phyloP scores from a whole-genome alignment of 2,113 vertebrate species.

The Alectura lathami region DNA sequence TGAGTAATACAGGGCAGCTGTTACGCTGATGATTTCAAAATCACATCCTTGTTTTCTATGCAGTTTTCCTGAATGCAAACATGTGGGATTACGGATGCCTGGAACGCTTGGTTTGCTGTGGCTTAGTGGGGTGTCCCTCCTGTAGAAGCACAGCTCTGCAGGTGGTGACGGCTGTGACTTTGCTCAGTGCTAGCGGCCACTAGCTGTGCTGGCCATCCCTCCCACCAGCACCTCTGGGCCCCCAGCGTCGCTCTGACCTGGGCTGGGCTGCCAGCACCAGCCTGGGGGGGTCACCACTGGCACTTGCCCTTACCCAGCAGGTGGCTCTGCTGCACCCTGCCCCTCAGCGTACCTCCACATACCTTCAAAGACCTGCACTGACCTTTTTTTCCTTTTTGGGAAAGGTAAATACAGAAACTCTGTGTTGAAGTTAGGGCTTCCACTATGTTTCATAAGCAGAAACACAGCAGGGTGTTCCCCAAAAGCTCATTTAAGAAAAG shows the following conservation, averaged over 20 bases:
- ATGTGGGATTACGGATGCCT: fast-evolving
- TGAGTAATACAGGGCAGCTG: background rate
- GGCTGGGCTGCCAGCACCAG: background rate
- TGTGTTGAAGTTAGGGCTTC: background rate
- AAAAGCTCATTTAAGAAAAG: background rate
- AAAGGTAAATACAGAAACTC: background rate
- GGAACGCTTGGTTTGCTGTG: background rate
- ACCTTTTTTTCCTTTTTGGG: too few species aligned
- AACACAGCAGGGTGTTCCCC: background rate
- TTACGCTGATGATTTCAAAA: background rate
- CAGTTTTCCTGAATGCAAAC: background rate
- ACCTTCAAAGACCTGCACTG: background rate
- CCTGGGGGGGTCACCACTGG: too few species aligned
- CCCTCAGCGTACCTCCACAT: background rate
- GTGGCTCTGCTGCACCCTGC: too few species aligned
- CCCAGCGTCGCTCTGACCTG: background rate
- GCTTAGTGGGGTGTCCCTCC: background rate
- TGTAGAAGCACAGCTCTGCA: background rate
- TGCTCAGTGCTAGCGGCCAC: background rate
- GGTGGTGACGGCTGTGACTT: background rate
- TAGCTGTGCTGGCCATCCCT: too few species aligned
- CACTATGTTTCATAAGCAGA: background rate
- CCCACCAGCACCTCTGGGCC: background rate
- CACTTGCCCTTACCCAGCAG: background rate
- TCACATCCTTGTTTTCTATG: background rate